Evolutionary conservation across 2,888 invertebrate genomes (phyloP).

Genomic region (Trichopoda pennipes): DNA sequence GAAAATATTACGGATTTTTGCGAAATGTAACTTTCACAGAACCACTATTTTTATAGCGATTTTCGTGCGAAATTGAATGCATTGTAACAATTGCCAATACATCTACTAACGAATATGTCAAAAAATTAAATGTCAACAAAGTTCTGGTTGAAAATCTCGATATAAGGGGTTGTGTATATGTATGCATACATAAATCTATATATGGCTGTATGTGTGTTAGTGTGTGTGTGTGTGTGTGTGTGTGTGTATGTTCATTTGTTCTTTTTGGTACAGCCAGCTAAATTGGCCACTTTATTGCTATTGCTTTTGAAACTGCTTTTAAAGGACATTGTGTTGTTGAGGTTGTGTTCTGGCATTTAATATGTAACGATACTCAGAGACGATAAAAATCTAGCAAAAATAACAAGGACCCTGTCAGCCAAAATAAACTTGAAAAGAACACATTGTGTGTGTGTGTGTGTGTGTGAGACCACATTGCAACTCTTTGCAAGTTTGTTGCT

Average conservation of each 20-base stretch:
- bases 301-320: neutral
- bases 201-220: too few relatives aligned
- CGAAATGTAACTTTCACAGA: too few relatives aligned
- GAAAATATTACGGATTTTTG: too few relatives aligned
- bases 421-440: constrained; percentile 28
- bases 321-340: constrained; percentile 32
- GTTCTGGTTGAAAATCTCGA: too few relatives aligned
- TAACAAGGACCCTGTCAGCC: constrained; percentile 45
- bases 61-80: too few relatives aligned
- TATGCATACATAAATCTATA: too few relatives aligned
- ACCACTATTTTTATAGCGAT: too few relatives aligned
- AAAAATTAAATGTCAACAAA: too few relatives aligned
- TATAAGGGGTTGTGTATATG: too few relatives aligned
- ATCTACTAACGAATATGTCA: too few relatives aligned
- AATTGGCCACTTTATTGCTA: constrained; percentile 30
- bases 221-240: neutral
- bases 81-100: too few relatives aligned
- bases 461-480: constrained; percentile 12
- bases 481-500: constrained; percentile 13
- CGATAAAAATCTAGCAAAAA: neutral
- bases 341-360: constrained; percentile 18
- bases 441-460: too few relatives aligned
- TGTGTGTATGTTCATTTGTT: neutral
- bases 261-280: neutral
- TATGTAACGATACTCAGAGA: constrained; percentile 15